Percentiles rank a stretch among this genome's conserved stretches.
phyloP scores from a whole-genome alignment of 2,113 vertebrate genomes.

The Microtus montanus region DNA sequence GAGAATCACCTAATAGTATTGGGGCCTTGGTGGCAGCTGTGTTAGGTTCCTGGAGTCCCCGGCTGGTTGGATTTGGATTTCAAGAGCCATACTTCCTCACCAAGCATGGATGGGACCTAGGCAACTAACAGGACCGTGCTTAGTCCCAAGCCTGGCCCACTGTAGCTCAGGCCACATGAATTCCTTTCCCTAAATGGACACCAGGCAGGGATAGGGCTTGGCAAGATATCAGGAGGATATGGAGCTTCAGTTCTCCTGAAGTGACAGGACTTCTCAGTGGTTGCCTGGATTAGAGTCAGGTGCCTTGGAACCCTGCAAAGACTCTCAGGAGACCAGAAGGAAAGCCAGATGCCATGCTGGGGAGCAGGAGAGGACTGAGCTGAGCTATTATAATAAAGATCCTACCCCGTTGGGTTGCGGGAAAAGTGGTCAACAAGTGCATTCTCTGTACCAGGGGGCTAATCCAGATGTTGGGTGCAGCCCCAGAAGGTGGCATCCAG shows the following conservation, averaged over 20 bases:
- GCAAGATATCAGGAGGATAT: constrained; percentile 56
- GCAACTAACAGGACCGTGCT: neutral
- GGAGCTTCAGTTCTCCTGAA: neutral
- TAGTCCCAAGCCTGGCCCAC: neutral
- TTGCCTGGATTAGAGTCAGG: neutral
- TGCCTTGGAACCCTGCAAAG: neutral
- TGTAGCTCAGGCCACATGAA: neutral
- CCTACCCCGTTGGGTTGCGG: neutral
- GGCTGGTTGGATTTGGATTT: neutral
- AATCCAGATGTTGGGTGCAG: neutral
- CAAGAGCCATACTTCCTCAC: neutral
- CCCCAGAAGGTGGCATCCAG: neutral
- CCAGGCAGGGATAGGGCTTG: constrained; percentile 44
- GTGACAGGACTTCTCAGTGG: neutral
- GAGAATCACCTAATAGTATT: no score
- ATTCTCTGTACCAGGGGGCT: neutral
- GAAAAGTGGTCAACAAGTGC: neutral
- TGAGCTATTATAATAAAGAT: neutral
- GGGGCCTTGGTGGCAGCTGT: neutral
- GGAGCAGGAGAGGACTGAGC: neutral
- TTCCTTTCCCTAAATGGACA: constrained; percentile 76
- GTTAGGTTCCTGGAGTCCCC: neutral
- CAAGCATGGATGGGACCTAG: neutral
- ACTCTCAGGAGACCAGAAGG: neutral
- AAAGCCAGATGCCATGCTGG: neutral